Evolutionary conservation across 2,113 vertebrate genomes (phyloP).

Genomic region (Turdus rufiventris): DNA sequence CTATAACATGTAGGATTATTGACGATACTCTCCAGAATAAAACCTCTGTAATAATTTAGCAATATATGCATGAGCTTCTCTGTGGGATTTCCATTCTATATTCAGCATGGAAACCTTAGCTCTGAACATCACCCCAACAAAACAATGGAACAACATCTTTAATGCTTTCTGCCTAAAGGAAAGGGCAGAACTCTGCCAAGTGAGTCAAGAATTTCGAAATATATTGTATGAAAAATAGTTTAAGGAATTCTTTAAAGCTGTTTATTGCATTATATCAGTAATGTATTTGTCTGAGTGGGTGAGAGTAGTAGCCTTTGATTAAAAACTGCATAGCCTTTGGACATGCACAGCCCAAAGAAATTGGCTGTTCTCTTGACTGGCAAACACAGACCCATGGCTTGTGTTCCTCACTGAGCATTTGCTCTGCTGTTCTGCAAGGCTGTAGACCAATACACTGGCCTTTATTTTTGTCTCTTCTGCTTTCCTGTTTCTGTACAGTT

Average conservation of each 20-base stretch:
- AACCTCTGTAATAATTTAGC: not conserved
- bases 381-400: not conserved
- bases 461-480: not conserved
- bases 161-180: not conserved
- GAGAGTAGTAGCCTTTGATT: not conserved
- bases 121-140: not conserved
- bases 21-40: not conserved
- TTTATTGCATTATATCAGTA: not conserved
- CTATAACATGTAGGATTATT: not conserved
- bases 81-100: not conserved
- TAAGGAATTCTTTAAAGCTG: not conserved
- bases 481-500: not conserved
- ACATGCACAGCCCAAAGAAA: not conserved
- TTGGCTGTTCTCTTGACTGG: not conserved
- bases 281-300: not conserved
- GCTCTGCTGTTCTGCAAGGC: not conserved
- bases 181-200: not conserved
- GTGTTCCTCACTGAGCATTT: not conserved
- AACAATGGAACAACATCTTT: not conserved
- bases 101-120: not conserved
- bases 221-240: not conserved
- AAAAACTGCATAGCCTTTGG: not conserved
- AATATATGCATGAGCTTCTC: not conserved
- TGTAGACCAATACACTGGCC: not conserved
- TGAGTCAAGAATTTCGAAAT: not conserved